Base-by-base conservation (phyloP, 2,888 invertebrate genomes). In the Baronia brevicornis region DNA sequence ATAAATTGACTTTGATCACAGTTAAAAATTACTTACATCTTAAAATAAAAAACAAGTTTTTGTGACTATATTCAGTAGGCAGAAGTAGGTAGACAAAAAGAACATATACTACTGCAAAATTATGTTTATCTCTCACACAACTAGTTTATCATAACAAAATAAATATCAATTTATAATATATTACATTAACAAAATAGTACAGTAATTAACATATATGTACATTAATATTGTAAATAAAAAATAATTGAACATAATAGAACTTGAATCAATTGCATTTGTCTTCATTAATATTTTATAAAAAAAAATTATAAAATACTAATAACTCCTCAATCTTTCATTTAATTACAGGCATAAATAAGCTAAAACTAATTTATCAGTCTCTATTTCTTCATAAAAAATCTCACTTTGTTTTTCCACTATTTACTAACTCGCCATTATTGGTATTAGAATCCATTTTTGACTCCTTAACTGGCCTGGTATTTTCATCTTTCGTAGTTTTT, bases 401-500 rank as follows among this genome's bases (percentile, higher is more conserved):
- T 38, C 26, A 35, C 27, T 37, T 38, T 21, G 32, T 19, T 32
- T 32, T 32, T 6, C 14, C 11, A 17, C 17, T 28, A 12, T 36
- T 20, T 14, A 20, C 13, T 11, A 37, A 21, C 22, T 39, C 39
- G 12, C 30, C 5, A 19, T 32, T 42, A 20, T 27, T 38, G 13
- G 19, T 11, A 4, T 41, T 40, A 21, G 24, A 24, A 5, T 20
- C 32, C 18, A 62, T 41, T 51, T 74, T 77, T 4, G 54, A 39
- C 42, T 75, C 77, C 34, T 78, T 77, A 1, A 59, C 36, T 6
- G 72, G 65, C 37, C 69, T 63, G 4, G 38, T 39, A 32, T 58
- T 60, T 5, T 80, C 79, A 48, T 79, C 79, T 46, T 77, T 78
- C 4, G 60, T 46, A 18, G 63, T 50, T 51, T 82, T 82, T 23